A percentile compares a stretch with the other conserved stretches of the same genome.
These are phyloP conservation scores for Anolis apletophallus DNA, from an alignment of 2,797 vertebrate species.

Conservation along the genomic window DNA sequence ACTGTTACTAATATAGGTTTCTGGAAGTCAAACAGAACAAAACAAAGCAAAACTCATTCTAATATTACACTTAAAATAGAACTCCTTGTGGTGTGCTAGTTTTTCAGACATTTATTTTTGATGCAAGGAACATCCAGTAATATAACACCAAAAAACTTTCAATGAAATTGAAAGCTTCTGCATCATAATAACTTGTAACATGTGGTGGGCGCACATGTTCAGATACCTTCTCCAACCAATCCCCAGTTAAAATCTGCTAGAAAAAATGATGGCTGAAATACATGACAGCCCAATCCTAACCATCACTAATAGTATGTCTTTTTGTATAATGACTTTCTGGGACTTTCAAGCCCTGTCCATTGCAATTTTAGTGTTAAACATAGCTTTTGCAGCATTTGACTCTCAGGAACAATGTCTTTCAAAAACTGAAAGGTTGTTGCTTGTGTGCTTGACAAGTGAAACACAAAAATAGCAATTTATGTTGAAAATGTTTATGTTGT, in stretches of 20 bases:
- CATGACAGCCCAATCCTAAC: too few species aligned
- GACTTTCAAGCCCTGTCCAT: not conserved
- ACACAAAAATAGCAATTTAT: not conserved
- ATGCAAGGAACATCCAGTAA: not conserved
- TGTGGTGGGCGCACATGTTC: not conserved
- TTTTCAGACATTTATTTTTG: not conserved
- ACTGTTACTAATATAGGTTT: not conserved
- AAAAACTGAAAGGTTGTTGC: not conserved
- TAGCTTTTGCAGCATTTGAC: not conserved
- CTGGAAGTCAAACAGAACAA: not conserved
- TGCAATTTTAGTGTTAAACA: not conserved
- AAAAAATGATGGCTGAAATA: not conserved
- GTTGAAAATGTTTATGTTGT: not conserved
- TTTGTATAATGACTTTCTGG: not conserved
- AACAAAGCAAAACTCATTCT: not conserved
- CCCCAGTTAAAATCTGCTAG: not conserved
- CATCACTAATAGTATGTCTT: not conserved
- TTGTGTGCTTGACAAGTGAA: not conserved
- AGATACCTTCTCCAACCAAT: not conserved
- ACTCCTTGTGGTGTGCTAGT: not conserved
- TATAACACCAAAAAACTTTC: not conserved
- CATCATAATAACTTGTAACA: not conserved
- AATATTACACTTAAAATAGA: not conserved
- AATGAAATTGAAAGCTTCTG: not conserved
- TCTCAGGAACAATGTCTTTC: not conserved